Evolutionary conservation across 2,113 vertebrate genomes (phyloP), one percentile per base, ranked within the genome.

Genomic region (Nothoprocta pentlandii): DNA sequence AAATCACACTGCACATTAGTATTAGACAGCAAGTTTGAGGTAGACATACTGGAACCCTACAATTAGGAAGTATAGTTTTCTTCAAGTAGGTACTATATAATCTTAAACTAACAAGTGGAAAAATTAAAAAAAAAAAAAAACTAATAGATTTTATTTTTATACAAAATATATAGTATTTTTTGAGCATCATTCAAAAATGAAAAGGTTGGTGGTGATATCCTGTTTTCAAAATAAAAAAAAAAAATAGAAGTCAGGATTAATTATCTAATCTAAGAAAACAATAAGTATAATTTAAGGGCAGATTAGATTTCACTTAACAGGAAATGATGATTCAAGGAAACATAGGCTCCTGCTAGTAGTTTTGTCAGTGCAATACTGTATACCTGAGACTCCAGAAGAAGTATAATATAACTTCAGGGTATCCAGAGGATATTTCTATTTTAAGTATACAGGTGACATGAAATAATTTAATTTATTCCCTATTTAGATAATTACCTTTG

Each of bases 401-500:
- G 42, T 16, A 2, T 75, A 86, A 3, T 4, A 2, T 28, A 67
- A 64, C 28, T 83, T 78, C 64, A 89, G 62, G 28, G 42, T 79
- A 5, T 86, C 53, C 36, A 21, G 28, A 46, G 85, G 28, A 58
- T 58, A 41, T 70, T 30, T 76, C 76, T 85, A 56, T 85, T 79
- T 20, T 77, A 64, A 94, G 79, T 63, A n/a, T 69, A 12, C 30
- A 91, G 54, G 44, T 85, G 44, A 87, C 80, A n/a, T 91, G 58
- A 83, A 94, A 85, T 51, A 67, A 49, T 83, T 69, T 64, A 5
- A 56, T 80, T 90, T 91, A 10, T 81, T 80, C 36, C 86, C 15
- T 67, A 4, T 93, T 88, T 89, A 63, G 61, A 81, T 85, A 87
- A 84, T 85, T 92, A 80, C 41, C 63, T 79, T 91, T 96, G 64